A percentile compares a stretch with the other conserved stretches of the same genome.
Evolutionary conservation across 2,797 vertebrate species (phyloP).

Genomic region (Danio aesculapii): DNA sequence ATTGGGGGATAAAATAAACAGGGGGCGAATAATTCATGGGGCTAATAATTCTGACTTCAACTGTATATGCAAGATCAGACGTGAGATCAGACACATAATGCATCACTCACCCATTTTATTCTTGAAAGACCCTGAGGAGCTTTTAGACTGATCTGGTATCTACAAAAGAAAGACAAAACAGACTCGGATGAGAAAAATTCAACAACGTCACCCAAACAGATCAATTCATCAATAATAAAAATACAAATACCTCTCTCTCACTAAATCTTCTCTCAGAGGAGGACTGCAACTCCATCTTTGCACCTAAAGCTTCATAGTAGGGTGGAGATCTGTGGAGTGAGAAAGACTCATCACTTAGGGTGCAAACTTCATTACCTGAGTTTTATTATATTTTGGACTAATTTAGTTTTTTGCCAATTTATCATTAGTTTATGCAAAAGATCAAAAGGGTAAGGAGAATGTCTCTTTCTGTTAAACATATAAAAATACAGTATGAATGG

Average conservation of each 20-base stretch:
- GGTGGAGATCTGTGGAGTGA: constrained; percentile 29
- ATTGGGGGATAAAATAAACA: no score
- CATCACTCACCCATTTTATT: constrained; percentile 78
- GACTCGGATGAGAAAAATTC: constrained; percentile 18
- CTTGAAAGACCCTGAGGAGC: constrained; percentile 69
- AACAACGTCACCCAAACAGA: not conserved
- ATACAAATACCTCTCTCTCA: constrained; percentile 33
- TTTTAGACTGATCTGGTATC: constrained; percentile 74
- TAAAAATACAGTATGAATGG: no score
- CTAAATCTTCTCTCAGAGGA: constrained; percentile 30
- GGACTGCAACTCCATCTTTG: constrained; percentile 34
- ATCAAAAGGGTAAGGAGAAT: no score
- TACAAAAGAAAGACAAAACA: constrained; percentile 62
- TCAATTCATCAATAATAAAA: not conserved
- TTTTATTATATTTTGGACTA: no score
- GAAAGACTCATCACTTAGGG: not conserved
- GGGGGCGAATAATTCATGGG: no score
- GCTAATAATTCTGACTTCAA: no score
- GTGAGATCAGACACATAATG: not conserved
- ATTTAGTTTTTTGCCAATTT: no score
- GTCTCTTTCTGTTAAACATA: no score
- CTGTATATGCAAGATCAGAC: no score
- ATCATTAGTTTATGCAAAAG: no score
- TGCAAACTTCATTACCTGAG: no score
- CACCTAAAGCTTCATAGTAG: constrained; percentile 21